Conservation (phyloP, 2,113 vertebrate genomes). For the Stictonetta naevosa region DNA sequence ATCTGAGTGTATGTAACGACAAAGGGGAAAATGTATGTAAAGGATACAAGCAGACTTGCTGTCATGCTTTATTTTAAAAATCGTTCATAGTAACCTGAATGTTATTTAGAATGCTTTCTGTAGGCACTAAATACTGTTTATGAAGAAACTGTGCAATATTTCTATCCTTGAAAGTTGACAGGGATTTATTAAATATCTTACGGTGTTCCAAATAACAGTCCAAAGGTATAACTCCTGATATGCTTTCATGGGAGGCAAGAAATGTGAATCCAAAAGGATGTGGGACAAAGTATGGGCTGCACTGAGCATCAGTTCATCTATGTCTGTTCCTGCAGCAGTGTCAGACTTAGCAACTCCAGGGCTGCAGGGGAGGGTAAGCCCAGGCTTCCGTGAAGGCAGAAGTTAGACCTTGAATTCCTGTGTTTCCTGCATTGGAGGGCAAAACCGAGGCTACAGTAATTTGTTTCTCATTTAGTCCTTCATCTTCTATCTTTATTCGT, state of each 20-base stretch:
- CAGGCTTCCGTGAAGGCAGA: not conserved
- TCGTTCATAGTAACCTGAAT: not conserved
- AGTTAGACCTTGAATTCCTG: not conserved
- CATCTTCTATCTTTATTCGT: constrained; percentile 5
- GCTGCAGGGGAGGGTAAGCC: not conserved
- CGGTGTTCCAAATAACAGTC: not conserved
- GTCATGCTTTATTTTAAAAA: not conserved
- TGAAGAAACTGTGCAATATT: not conserved
- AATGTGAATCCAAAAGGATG: not conserved
- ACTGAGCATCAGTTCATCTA: not conserved
- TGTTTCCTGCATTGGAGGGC: not conserved
- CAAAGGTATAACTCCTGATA: not conserved
- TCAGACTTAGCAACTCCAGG: not conserved
- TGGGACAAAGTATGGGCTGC: not conserved
- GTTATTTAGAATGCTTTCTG: not conserved
- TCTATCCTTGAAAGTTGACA: not conserved
- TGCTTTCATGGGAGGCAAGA: not conserved
- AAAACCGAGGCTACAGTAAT: not conserved
- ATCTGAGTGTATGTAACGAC: not conserved
- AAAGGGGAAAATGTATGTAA: not conserved
- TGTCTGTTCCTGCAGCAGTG: not conserved
- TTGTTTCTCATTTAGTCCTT: constrained; percentile 26
- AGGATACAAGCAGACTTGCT: not conserved
- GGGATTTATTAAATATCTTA: not conserved
- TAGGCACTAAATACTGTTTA: not conserved